Percentiles rank a stretch among this genome's conserved stretches.
These are phyloP conservation scores for Hedya salicella DNA, from an alignment of 2,888 invertebrate species.

Conservation along the genomic window DNA sequence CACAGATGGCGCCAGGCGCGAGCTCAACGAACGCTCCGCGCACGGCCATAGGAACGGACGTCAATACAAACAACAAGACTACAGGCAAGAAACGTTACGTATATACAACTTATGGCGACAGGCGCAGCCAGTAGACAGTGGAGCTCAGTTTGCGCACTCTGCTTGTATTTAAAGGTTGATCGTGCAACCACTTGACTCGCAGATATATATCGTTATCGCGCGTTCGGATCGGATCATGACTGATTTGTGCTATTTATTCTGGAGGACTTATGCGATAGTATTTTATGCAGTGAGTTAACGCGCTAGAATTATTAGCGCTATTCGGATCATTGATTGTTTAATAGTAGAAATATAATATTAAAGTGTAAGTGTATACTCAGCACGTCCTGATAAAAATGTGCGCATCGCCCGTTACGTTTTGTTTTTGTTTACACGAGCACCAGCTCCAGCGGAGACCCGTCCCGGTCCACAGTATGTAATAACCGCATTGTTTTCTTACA, in stretches of 20 bases:
- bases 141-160: conserved; percentile 72
- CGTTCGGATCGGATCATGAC: conserved; percentile 65
- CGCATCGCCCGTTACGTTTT: conserved; percentile 55
- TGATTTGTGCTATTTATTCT: conserved; percentile 62
- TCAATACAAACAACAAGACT: conserved; percentile 80
- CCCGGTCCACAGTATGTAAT: conserved; percentile 33
- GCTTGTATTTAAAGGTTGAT: conserved; percentile 73
- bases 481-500: conserved; percentile 17
- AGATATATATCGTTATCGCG: conserved; percentile 66
- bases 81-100: conserved; percentile 66
- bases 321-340: conserved; percentile 60
- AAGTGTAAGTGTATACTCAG: conserved; percentile 60
- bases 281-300: conserved; percentile 63
- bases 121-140: conserved; percentile 71
- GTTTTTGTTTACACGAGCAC: conserved; percentile 51
- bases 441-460: conserved; percentile 44
- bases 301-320: conserved; percentile 55
- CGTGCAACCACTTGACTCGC: conserved; percentile 67
- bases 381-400: conserved; percentile 66
- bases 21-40: conserved; percentile 56
- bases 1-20: conserved; percentile 53
- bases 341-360: conserved; percentile 59
- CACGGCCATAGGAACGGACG: conserved; percentile 58
- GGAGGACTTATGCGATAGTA: conserved; percentile 52
- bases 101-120: conserved; percentile 71